Percentiles rank a stretch among this genome's conserved stretches.
These are phyloP conservation scores for Drosophila mayri DNA, from an alignment of 1,140 invertebrate genomes.

Conservation along the genomic window DNA sequence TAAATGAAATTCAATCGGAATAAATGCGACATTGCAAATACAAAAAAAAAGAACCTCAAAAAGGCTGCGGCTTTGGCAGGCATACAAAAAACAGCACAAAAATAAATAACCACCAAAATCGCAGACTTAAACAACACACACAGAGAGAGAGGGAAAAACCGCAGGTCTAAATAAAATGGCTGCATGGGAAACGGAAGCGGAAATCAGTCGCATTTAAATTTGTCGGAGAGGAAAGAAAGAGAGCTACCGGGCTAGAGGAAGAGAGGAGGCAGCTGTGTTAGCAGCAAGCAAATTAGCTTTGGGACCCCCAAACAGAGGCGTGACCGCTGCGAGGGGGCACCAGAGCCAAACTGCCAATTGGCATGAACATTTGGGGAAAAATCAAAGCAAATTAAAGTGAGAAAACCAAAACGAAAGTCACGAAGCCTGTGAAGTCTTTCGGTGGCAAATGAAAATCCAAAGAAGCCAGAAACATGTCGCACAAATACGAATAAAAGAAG, in stretches of 20 bases:
- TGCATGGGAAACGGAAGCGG: conserved; percentile 58
- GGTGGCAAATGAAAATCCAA: conserved; percentile 37
- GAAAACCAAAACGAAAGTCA: conserved; percentile 35
- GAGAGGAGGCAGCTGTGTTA: conserved; percentile 22
- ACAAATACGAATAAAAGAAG: conserved; percentile 3
- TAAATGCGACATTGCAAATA: conserved; percentile 23
- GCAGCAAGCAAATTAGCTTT: conserved; percentile 57
- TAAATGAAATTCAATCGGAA: conserved; percentile 45
- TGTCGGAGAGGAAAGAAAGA: conserved; percentile 32
- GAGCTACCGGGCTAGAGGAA: neutral
- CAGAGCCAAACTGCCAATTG: conserved; percentile 57
- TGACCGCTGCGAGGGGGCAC: conserved; percentile 3
- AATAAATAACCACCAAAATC: conserved; percentile 37
- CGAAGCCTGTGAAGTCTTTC: conserved; percentile 22
- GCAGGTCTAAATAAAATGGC: conserved; percentile 54
- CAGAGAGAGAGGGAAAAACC: conserved; percentile 20
- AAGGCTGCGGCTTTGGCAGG: conserved; percentile 1
- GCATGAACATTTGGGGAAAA: conserved; percentile 55
- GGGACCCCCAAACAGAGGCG: conserved; percentile 27
- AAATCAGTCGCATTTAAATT: conserved; percentile 69
- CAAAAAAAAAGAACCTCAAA: conserved; percentile 3
- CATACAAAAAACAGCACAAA: conserved; percentile 15
- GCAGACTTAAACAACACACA: conserved; percentile 19
- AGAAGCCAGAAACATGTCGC: conserved; percentile 21
- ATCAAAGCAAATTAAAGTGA: conserved; percentile 56